phyloP scores from a whole-genome alignment of 2,797 vertebrate species.

The Notolepis coatsorum region DNA sequence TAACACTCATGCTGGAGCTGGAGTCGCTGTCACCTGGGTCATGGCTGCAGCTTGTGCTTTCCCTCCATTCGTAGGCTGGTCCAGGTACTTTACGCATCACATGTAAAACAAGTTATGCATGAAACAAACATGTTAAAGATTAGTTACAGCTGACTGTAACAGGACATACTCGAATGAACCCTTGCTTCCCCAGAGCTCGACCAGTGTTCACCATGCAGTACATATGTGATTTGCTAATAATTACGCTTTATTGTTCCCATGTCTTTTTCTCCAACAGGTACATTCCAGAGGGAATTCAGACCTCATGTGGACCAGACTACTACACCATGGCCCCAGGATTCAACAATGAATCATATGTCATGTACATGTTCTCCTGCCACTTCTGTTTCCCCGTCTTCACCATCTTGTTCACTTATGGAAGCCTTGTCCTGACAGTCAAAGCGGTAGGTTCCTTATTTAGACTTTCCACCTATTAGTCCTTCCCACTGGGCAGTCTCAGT shows the following conservation, averaged over 20 bases:
- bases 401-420: conserved; percentile 76
- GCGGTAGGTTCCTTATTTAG: too few relatives aligned
- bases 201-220: too few relatives aligned
- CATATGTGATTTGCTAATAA: not conserved
- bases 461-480: too few relatives aligned
- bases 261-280: conserved; percentile 54
- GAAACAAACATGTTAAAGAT: too few relatives aligned
- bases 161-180: too few relatives aligned
- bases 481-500: too few relatives aligned
- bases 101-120: too few relatives aligned
- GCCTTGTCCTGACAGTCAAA: conserved; percentile 77
- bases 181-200: too few relatives aligned
- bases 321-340: conserved; percentile 77
- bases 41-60: conserved; percentile 66
- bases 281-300: conserved; percentile 78
- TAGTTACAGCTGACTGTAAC: too few relatives aligned
- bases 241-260: not conserved
- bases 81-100: conserved; percentile 77
- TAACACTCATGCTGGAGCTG: conserved; percentile 55
- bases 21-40: conserved; percentile 74
- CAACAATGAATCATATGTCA: conserved; percentile 77
- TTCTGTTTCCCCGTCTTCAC: conserved; percentile 65
- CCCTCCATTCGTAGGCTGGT: conserved; percentile 75
- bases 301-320: conserved; percentile 76
- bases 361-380: conserved; percentile 76